A percentile compares a stretch with the other conserved stretches of the same genome.
These are phyloP conservation scores for Artemia sp. DNA, from an alignment of 2,888 invertebrate species.

Conservation along the genomic window DNA sequence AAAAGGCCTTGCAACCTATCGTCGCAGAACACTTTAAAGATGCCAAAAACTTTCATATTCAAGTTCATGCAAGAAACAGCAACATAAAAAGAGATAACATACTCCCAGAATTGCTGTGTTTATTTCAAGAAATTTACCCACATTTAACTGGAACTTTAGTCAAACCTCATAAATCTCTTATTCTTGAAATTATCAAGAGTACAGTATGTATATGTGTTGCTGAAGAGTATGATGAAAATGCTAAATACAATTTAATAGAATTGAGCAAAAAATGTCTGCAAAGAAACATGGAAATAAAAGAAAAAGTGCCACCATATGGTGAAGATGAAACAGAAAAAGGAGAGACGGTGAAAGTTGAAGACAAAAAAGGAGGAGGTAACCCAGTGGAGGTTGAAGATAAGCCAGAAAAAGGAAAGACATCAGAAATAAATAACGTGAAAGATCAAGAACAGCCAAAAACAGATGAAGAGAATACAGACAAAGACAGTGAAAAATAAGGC, in stretches of 20 bases:
- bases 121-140: conserved; percentile 48
- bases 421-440: too few species aligned
- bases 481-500: too few species aligned
- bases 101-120: conserved; percentile 52
- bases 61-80: conserved; percentile 51
- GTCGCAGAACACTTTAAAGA: conserved; percentile 56
- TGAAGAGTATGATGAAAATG: conserved; percentile 54
- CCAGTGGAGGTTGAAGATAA: too few species aligned
- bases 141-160: conserved; percentile 61
- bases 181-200: conserved; percentile 65
- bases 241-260: conserved; percentile 69
- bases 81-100: conserved; percentile 51
- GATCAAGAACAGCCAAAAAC: too few species aligned
- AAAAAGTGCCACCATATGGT: too few species aligned
- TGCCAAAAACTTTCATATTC: conserved; percentile 53
- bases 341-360: too few species aligned
- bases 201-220: conserved; percentile 62
- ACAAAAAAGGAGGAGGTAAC: too few species aligned
- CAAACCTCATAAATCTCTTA: conserved; percentile 51
- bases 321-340: too few species aligned
- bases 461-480: too few species aligned
- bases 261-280: conserved; percentile 25
- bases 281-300: too few species aligned
- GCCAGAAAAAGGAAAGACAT: too few species aligned
- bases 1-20: conserved; percentile 44